A percentile compares a stretch with the other conserved stretches of the same genome.
These are phyloP conservation scores for Marmota monax DNA, from an alignment of 2,113 vertebrate species.

Conservation along the genomic window DNA sequence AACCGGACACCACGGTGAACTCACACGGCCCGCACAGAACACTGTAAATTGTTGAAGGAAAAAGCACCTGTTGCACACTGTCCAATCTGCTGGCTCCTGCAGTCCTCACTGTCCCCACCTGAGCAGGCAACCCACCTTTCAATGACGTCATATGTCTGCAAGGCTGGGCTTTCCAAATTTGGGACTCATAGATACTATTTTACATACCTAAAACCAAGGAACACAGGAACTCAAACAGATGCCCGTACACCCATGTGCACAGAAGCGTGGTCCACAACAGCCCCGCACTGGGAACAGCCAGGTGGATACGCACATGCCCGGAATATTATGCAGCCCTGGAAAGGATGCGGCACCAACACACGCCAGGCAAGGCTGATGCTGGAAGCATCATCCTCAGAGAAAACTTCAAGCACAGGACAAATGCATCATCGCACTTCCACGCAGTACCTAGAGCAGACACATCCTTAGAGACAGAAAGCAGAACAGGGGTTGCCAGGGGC, in stretches of 20 bases:
- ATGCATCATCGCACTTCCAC: not conserved
- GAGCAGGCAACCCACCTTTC: not conserved
- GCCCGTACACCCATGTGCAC: accelerated
- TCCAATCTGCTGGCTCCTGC: not conserved
- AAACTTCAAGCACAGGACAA: not conserved
- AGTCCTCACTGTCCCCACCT: no score
- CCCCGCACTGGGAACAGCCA: not conserved
- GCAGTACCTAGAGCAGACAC: no score
- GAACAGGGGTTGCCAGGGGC: not conserved
- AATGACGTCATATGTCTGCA: not conserved
- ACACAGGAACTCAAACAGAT: not conserved
- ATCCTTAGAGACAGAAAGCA: not conserved
- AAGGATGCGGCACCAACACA: not conserved
- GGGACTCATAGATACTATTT: not conserved
- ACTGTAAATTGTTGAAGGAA: not conserved
- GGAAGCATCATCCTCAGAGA: not conserved
- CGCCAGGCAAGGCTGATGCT: accelerated
- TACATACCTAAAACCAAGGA: not conserved
- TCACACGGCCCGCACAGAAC: not conserved
- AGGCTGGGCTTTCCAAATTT: not conserved
- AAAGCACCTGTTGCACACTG: not conserved
- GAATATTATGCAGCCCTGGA: not conserved
- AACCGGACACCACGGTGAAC: not conserved
- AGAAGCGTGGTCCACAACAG: not conserved
- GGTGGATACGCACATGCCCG: accelerated